These are phyloP conservation scores for Bicyclus anynana DNA, from an alignment of 1,140 invertebrate genomes.

Conservation along the genomic window DNA sequence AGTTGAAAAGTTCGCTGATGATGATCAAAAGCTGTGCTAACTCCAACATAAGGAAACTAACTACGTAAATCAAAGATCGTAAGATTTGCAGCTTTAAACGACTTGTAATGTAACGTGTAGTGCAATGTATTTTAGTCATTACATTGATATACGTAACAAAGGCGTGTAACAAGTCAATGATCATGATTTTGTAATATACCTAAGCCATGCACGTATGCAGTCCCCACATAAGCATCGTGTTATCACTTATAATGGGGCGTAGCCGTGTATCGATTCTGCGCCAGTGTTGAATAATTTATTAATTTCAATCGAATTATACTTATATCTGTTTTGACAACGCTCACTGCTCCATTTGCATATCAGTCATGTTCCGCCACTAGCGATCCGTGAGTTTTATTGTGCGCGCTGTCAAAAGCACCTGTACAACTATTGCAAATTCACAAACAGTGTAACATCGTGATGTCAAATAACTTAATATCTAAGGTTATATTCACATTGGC, in stretches of 20 bases:
- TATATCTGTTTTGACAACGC: slow-evolving; percentile 40
- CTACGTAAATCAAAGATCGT: too few species aligned
- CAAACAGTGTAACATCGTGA: background rate
- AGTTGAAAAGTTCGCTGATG: too few species aligned
- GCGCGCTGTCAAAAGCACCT: background rate
- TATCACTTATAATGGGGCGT: slow-evolving; percentile 17
- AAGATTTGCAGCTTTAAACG: too few species aligned
- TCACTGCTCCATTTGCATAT: slow-evolving; percentile 53
- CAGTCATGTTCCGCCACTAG: slow-evolving; percentile 35
- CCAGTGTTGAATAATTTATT: slow-evolving; percentile 55
- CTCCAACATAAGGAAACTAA: too few species aligned
- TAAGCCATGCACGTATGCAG: background rate
- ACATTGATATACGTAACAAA: too few species aligned
- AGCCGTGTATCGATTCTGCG: slow-evolving; percentile 38
- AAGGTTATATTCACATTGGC: too few species aligned
- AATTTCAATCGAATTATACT: slow-evolving; percentile 50
- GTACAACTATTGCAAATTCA: background rate
- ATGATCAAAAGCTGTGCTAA: too few species aligned
- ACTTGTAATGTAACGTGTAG: too few species aligned
- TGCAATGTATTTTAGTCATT: too few species aligned
- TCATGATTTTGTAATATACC: background rate
- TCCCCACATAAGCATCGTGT: background rate
- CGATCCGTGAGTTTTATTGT: slow-evolving; percentile 8
- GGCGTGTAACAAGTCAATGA: too few species aligned
- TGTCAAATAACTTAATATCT: background rate